These are phyloP conservation scores for Mionectes olivaceus DNA, from an alignment of 2,797 vertebrate species.

Conservation along the genomic window DNA sequence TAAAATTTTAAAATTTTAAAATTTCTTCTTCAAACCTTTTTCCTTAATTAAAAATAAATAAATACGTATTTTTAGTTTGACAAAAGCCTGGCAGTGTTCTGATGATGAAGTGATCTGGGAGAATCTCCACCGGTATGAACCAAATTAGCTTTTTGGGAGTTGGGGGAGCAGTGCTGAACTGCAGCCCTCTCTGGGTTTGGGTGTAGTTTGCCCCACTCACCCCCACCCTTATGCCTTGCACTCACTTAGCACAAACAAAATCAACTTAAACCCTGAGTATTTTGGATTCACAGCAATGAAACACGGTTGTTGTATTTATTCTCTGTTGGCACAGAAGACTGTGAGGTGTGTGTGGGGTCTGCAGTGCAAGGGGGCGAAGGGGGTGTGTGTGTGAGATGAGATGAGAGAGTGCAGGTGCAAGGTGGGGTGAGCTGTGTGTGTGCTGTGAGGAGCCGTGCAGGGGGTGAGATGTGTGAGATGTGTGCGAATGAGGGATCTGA, in stretches of 20 bases:
- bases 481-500: no score
- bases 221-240: accelerated
- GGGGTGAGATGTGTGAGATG: no score
- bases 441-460: background rate
- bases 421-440: background rate
- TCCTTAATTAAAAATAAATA: background rate
- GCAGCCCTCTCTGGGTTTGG: background rate
- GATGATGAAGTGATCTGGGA: background rate
- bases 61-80: background rate
- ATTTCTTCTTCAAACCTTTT: background rate
- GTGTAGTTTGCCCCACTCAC: accelerated
- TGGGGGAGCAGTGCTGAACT: background rate
- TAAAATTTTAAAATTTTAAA: background rate
- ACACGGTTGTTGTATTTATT: accelerated
- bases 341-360: no score
- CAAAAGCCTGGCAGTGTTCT: background rate
- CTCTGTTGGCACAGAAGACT: background rate
- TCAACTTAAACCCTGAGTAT: accelerated
- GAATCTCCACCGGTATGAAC: background rate
- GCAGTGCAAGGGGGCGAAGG: background rate
- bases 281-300: background rate
- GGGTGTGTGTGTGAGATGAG: no score
- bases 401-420: no score
- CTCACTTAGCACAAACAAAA: background rate
- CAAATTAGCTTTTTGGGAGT: background rate